phyloP scores from a whole-genome alignment of 2,797 vertebrate genomes.

The Pampus argenteus region DNA sequence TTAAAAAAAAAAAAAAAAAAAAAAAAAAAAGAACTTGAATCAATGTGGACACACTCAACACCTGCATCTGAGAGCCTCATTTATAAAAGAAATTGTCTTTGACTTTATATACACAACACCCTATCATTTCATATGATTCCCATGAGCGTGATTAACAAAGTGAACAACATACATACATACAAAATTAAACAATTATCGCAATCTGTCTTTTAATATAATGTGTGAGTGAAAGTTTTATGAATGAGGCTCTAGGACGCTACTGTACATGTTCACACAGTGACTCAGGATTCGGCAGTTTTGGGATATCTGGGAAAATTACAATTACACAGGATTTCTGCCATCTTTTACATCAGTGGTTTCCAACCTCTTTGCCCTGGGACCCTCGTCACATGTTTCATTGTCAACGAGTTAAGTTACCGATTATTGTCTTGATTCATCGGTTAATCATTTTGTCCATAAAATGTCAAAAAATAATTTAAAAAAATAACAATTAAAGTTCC shows the following conservation, averaged over 20 bases:
- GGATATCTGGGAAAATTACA: neutral
- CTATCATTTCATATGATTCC: neutral
- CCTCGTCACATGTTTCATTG: too few species aligned
- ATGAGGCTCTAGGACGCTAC: neutral
- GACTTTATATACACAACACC: conserved; percentile 20
- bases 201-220: neutral
- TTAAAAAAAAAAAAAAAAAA: neutral
- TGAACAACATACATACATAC: neutral
- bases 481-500: too few species aligned
- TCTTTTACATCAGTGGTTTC: conserved; percentile 1
- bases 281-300: conserved; percentile 2
- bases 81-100: neutral
- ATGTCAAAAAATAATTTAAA: too few species aligned
- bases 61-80: neutral
- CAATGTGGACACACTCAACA: neutral
- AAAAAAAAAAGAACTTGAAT: too few species aligned
- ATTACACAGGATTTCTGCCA: neutral
- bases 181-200: neutral
- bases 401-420: too few species aligned
- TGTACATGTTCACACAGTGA: accelerated
- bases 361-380: too few species aligned
- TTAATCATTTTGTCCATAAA: too few species aligned
- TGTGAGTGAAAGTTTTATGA: neutral
- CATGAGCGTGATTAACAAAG: neutral
- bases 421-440: too few species aligned